Evolutionary conservation across 2,888 invertebrate species (phyloP).

Genomic region (Dolomedes plantarius): DNA sequence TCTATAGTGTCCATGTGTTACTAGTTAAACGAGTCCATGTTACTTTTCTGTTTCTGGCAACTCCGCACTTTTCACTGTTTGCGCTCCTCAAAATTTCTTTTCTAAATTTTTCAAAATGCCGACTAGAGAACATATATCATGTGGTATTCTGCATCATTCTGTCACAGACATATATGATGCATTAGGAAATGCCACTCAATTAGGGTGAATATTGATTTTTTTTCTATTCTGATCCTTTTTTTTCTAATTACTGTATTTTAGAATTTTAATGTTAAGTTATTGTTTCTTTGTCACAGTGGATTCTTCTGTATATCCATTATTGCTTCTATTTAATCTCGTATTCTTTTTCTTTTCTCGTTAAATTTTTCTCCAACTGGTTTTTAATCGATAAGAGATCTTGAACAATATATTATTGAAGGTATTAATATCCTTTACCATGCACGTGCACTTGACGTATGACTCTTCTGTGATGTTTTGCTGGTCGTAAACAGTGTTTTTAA

Average conservation of each 20-base stretch:
- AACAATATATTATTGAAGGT: too few relatives aligned
- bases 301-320: background rate
- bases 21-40: too few relatives aligned
- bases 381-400: too few relatives aligned
- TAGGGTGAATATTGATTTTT: conserved; percentile 76
- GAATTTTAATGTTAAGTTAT: background rate
- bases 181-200: conserved; percentile 80
- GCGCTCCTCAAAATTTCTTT: background rate
- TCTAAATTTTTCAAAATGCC: conserved; percentile 36
- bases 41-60: background rate
- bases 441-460: too few relatives aligned
- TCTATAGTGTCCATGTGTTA: too few relatives aligned
- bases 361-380: too few relatives aligned
- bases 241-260: background rate
- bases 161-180: conserved; percentile 82
- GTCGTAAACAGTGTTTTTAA: too few relatives aligned
- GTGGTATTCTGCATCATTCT: conserved; percentile 82
- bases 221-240: background rate
- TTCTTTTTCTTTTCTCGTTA: too few relatives aligned
- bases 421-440: too few relatives aligned
- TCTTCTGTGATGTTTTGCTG: too few relatives aligned
- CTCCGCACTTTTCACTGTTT: background rate
- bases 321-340: background rate
- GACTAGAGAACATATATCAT: conserved; percentile 75
- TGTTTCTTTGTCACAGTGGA: background rate